phyloP scores from a whole-genome alignment of 2,888 invertebrate species.

The Tenthredo amoena region DNA sequence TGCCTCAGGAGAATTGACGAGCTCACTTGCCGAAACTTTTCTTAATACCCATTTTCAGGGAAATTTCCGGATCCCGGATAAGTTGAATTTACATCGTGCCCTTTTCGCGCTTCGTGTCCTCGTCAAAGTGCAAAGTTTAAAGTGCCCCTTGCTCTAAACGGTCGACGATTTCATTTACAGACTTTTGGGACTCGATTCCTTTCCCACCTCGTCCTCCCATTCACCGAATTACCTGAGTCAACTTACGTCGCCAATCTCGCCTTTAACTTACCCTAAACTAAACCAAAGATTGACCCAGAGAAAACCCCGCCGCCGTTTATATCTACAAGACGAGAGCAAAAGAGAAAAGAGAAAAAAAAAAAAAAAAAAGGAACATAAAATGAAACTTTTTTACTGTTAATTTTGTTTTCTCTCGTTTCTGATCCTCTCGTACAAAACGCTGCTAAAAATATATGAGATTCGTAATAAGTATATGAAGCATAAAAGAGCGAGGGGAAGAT shows the following conservation, averaged over 20 bases:
- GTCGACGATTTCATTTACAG: slow-evolving; percentile 47
- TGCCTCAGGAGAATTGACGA: slow-evolving; percentile 22
- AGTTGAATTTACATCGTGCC: slow-evolving; percentile 48
- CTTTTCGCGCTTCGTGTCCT: slow-evolving; percentile 45
- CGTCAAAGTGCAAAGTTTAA: slow-evolving; percentile 50
- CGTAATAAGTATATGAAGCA: not conserved
- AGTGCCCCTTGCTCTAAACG: slow-evolving; percentile 41
- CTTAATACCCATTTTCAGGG: slow-evolving; percentile 32
- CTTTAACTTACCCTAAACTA: not conserved
- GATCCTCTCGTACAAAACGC: slow-evolving; percentile 1
- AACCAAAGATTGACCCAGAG: slow-evolving; percentile 20
- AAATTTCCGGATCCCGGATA: slow-evolving; percentile 47
- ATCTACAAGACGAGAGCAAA: not conserved
- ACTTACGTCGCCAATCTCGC: slow-evolving; percentile 2
- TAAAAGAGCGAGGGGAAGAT: not conserved
- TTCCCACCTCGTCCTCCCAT: slow-evolving; percentile 11
- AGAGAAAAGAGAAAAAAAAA: not conserved
- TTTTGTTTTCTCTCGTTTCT: not conserved
- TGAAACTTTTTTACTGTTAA: not conserved
- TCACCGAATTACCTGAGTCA: not conserved
- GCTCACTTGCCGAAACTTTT: slow-evolving; percentile 44
- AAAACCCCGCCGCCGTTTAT: too few relatives aligned
- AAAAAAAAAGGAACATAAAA: not conserved
- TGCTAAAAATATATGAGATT: not conserved
- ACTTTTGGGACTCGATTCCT: slow-evolving; percentile 43